phyloP scores from a whole-genome alignment of 2,797 vertebrate species.

The Sylvia borin region DNA sequence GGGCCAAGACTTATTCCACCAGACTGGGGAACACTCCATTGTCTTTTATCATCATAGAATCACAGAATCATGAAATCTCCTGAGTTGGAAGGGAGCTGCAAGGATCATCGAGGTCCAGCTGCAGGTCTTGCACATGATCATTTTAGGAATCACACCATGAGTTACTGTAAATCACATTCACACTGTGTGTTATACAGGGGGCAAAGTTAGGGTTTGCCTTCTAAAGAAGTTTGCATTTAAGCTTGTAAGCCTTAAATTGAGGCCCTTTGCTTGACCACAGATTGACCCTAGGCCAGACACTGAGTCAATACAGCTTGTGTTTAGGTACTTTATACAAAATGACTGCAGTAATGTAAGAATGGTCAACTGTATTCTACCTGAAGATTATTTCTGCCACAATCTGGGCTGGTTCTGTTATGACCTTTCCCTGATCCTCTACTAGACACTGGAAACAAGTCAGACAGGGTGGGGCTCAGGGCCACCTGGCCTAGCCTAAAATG shows the following conservation, averaged over 20 bases:
- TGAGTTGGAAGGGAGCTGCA: not conserved
- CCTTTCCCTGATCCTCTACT: not conserved
- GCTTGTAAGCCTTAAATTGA: not conserved
- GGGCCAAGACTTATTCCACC: not conserved
- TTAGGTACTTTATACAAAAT: not conserved
- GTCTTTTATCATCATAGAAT: not conserved
- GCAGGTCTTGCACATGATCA: not conserved
- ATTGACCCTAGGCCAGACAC: not conserved
- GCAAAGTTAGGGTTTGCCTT: not conserved
- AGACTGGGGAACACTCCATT: not conserved
- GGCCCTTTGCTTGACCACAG: accelerated
- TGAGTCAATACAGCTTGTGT: not conserved
- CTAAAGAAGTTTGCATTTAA: not conserved
- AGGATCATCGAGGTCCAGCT: not conserved
- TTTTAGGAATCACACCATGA: not conserved
- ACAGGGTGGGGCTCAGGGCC: not conserved
- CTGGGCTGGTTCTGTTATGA: not conserved
- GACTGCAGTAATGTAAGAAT: not conserved
- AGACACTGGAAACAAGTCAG: not conserved
- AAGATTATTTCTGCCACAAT: not conserved
- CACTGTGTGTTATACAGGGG: not conserved
- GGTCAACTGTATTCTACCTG: not conserved
- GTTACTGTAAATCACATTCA: not conserved
- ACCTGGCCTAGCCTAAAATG: not conserved
- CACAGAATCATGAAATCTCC: not conserved